These are phyloP conservation scores for Yponomeuta sedellus DNA, from an alignment of 2,888 invertebrate species.

Conservation along the genomic window DNA sequence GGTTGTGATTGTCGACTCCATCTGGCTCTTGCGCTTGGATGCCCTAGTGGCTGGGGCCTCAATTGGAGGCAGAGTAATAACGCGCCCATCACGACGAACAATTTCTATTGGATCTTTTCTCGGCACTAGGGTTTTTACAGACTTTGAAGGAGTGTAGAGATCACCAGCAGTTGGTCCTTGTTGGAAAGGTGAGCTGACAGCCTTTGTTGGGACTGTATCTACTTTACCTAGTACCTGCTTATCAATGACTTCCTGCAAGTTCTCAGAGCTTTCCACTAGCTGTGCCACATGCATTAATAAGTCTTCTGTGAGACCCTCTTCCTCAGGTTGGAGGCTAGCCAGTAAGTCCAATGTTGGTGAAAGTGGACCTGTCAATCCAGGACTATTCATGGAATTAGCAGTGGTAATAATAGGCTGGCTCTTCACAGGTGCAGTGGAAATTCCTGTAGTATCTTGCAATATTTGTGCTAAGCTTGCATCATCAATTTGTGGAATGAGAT, in stretches of 20 bases:
- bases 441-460: constrained; percentile 57
- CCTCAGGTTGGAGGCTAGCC: constrained; percentile 78
- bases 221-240: constrained; percentile 77
- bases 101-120: constrained; percentile 82
- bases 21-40: constrained; percentile 79
- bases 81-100: constrained; percentile 83
- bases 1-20: constrained; percentile 33
- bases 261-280: constrained; percentile 80
- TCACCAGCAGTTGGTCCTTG: constrained; percentile 29
- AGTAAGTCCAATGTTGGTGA: constrained; percentile 77
- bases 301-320: constrained; percentile 81
- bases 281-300: constrained; percentile 84
- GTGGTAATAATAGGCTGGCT: constrained; percentile 46
- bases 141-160: constrained; percentile 36
- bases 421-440: constrained; percentile 42
- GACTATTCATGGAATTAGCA: constrained; percentile 59
- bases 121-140: constrained; percentile 40
- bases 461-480: constrained; percentile 69
- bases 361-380: constrained; percentile 70
- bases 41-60: constrained; percentile 89
- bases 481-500: constrained; percentile 65
- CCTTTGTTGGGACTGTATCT: constrained; percentile 42
- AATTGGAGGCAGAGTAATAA: constrained; percentile 87
- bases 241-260: constrained; percentile 83
- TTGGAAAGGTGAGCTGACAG: constrained; percentile 34